These are phyloP conservation scores for Phyllotreta striolata DNA, from an alignment of 2,888 invertebrate genomes.

Conservation along the genomic window DNA sequence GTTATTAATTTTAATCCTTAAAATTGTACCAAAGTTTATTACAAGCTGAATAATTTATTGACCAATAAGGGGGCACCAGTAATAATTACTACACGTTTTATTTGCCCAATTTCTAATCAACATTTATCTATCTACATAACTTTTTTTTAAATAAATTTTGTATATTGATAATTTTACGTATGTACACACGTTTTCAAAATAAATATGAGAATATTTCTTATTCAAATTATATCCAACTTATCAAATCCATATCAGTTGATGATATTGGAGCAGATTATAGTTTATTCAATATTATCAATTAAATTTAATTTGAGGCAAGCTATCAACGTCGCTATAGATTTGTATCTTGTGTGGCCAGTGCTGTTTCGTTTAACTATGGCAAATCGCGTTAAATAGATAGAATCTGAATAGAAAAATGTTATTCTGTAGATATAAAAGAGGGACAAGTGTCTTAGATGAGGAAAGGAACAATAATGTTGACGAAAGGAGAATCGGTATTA, in stretches of 20 bases:
- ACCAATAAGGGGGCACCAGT: no score
- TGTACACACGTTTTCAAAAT: no score
- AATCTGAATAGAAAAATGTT: conserved; percentile 23
- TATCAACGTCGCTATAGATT: not conserved
- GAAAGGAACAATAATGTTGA: conserved; percentile 21
- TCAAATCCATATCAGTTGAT: conserved; percentile 18
- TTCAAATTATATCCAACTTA: not conserved
- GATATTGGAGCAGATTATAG: conserved; percentile 4
- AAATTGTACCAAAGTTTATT: no score
- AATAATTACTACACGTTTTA: no score
- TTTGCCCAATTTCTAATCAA: no score
- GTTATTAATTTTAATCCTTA: not conserved
- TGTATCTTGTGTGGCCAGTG: conserved; percentile 3
- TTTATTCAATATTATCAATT: conserved; percentile 30
- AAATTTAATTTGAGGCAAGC: conserved; percentile 25
- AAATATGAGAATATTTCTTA: no score
- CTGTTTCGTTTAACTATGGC: not conserved
- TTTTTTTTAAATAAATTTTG: no score
- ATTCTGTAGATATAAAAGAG: conserved; percentile 26
- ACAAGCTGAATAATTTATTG: no score
- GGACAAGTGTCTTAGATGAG: conserved; percentile 27
- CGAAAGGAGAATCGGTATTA: conserved; percentile 40
- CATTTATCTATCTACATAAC: no score
- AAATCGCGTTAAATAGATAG: no score
- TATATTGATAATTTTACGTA: no score